Base-by-base conservation (phyloP, 2,113 vertebrate species). In the Notarius lentiginosus region DNA sequence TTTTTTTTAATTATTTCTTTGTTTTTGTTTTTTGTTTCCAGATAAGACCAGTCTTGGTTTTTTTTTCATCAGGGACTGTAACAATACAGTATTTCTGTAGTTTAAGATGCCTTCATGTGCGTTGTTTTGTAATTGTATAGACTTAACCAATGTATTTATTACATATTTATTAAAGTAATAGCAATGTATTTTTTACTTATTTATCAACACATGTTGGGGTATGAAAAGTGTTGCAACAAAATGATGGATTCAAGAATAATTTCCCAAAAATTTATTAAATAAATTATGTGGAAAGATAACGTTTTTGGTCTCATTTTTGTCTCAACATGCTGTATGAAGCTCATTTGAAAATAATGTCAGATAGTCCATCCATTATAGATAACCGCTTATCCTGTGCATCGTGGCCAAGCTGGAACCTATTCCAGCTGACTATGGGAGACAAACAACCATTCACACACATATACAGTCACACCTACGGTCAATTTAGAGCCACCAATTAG, bases 81-180 rank as follows among this genome's bases (percentile, higher is more conserved):
- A 94, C 93, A 93, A 76, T 91, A 79, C 94, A 96, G 94, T 95
- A 95, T 95, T 95, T 93, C 92, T 92, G 88, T 94, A 93, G 92
- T 90, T 91, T 93, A 89, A 90, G 90, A 92, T 91, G 93, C 91
- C 87, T 94, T 88, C 58, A 85, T 87, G 88, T 88, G 85, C 92
- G 77, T 91, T 93, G 91, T 94, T 94, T 83, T 89, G 79, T 90
- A 91, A 91, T 90, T 92, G 89, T 92, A 89, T 86, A 91, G 88
- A 95, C 94, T 93, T 95, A 94, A 94, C 92, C 91, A 91, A 94
- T 92, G 91, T 95, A 95, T 95, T 95, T 95, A 95, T 95, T 95
- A 90, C 93, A 84, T 96, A 95, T 95, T 96, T 96, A 95, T 96
- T 95, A 90, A 91, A 93, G 90, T 85, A 90, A 87, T 73, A 94